Percentiles rank a stretch among this genome's conserved stretches.
These are phyloP conservation scores for Drosophila affinis DNA, from an alignment of 2,888 invertebrate genomes.

Conservation along the genomic window DNA sequence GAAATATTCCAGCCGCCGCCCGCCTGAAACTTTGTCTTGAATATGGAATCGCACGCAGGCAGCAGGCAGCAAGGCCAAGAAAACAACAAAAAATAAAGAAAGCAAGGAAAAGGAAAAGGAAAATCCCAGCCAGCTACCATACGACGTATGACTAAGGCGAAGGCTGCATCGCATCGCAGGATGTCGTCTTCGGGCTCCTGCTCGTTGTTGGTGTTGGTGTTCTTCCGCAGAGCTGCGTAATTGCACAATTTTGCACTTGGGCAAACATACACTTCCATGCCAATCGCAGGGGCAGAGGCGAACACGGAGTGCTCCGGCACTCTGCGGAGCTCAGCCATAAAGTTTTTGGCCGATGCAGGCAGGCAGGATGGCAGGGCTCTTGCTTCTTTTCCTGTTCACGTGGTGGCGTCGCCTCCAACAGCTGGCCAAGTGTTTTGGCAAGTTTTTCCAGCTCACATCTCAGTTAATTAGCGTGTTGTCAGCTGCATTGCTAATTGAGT, in stretches of 20 bases:
- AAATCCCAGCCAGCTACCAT: conserved; percentile 14
- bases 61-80: conserved; percentile 21
- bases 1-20: conserved; percentile 26
- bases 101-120: background rate
- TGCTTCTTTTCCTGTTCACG: conserved; percentile 6
- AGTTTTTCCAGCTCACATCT: conserved; percentile 54
- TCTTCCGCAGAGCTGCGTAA: conserved; percentile 52
- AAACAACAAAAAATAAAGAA: conserved; percentile 21
- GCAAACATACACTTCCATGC: conserved; percentile 60
- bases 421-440: conserved; percentile 49
- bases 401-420: conserved; percentile 1
- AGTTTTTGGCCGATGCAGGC: conserved; percentile 31
- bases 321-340: conserved; percentile 20
- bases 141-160: conserved; percentile 18
- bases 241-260: conserved; percentile 75
- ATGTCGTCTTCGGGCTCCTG: conserved; percentile 9
- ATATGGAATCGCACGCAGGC: conserved; percentile 6
- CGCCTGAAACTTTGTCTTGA: conserved; percentile 39
- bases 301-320: background rate
- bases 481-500: conserved; percentile 76
- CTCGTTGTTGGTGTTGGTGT: conserved; percentile 23
- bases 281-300: conserved; percentile 52
- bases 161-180: conserved; percentile 14
- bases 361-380: background rate
- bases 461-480: conserved; percentile 70